Percentiles rank a stretch among this genome's conserved stretches.
These are phyloP conservation scores for Alligator mississippiensis DNA, from an alignment of 2,113 vertebrate species.

Conservation along the genomic window DNA sequence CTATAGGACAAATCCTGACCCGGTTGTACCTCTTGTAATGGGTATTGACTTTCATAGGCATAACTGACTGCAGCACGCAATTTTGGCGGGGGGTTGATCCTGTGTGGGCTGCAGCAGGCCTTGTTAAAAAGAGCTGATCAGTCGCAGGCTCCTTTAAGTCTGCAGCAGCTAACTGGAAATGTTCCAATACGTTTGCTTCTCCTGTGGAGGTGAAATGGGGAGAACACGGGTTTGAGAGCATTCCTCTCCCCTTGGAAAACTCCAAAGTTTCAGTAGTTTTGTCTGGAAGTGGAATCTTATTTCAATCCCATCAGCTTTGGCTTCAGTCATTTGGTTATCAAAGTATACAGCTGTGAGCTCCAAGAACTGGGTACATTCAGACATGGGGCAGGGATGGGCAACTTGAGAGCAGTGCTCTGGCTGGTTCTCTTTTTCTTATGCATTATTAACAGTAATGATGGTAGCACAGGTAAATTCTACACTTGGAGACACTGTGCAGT, in stretches of 20 bases:
- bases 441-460: not conserved
- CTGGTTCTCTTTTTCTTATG: not conserved
- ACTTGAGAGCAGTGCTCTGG: not conserved
- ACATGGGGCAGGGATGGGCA: fast-evolving
- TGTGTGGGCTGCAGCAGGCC: not conserved
- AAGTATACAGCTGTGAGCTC: not conserved
- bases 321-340: not conserved
- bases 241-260: not conserved
- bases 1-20: not conserved
- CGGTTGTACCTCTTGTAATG: fast-evolving
- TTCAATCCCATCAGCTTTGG: not conserved
- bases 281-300: fast-evolving
- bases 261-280: fast-evolving
- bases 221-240: not conserved
- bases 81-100: not conserved
- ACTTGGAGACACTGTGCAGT: not conserved
- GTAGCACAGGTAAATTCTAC: not conserved
- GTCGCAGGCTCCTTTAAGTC: not conserved
- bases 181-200: not conserved
- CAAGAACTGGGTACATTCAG: not conserved
- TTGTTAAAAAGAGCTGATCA: not conserved
- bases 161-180: not conserved
- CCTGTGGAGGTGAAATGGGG: too few species aligned
- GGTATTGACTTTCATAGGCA: fast-evolving
- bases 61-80: fast-evolving